These are phyloP conservation scores for Tetragonula clypearis DNA, from an alignment of 1,140 invertebrate species.

Conservation along the genomic window DNA sequence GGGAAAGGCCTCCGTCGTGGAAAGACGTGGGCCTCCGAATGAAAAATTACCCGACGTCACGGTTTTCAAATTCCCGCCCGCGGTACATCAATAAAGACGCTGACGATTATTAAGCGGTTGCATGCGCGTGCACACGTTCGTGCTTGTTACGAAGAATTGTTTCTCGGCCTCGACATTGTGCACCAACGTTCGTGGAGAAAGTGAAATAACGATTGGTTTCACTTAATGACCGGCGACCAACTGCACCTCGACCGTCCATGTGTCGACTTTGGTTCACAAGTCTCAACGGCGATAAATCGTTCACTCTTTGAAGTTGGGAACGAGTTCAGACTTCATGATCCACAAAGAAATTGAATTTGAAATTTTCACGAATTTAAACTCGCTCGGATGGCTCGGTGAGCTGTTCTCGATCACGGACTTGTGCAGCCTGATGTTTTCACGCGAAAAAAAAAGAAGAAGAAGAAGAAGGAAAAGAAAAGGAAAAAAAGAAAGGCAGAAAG, in stretches of 20 bases:
- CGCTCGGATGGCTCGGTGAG: not conserved
- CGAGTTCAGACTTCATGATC: no score
- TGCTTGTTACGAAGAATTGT: conserved; percentile 50
- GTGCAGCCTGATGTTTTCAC: not conserved
- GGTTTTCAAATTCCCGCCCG: conserved; percentile 55
- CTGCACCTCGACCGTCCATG: not conserved
- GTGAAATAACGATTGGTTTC: conserved; percentile 39
- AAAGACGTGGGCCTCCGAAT: conserved; percentile 36
- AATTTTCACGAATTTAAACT: not conserved
- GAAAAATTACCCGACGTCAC: conserved; percentile 55
- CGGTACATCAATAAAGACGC: conserved; percentile 54
- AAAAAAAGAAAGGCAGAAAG: not conserved
- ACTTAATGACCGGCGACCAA: not conserved
- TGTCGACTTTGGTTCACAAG: not conserved
- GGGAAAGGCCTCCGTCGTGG: not conserved
- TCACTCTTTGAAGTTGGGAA: not conserved
- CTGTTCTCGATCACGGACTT: not conserved
- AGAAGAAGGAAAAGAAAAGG: no score
- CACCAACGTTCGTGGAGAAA: conserved; percentile 30
- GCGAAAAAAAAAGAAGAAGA: no score
- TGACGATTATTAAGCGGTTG: conserved; percentile 55
- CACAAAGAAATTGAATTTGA: not conserved
- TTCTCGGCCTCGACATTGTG: conserved; percentile 36
- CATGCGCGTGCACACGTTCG: not conserved
- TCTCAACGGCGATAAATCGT: not conserved